A percentile compares a stretch with the other conserved stretches of the same genome.
Conservation (phyloP, 2,888 invertebrate genomes). For the Zeuzera pyrina region DNA sequence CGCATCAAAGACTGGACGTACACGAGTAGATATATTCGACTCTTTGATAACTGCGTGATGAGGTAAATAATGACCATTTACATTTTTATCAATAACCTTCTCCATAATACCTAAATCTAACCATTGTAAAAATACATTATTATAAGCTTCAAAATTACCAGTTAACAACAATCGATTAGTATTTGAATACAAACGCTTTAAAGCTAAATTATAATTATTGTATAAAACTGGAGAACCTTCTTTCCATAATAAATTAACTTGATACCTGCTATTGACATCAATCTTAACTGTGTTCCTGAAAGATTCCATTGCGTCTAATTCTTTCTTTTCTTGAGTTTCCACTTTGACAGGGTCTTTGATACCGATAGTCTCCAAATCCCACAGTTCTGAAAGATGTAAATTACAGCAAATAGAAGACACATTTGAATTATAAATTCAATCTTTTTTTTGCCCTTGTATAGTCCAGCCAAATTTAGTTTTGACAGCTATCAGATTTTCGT, state of each 20-base stretch:
- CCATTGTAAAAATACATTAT: constrained; percentile 1
- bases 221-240: background rate
- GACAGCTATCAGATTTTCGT: no score
- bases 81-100: background rate
- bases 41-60: constrained; percentile 8
- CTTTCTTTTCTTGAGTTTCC: background rate
- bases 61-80: constrained; percentile 9
- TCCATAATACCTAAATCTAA: constrained; percentile 1
- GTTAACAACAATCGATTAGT: background rate
- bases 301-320: no score
- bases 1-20: constrained; percentile 12
- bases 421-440: no score
- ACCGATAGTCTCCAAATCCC: background rate
- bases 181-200: background rate
- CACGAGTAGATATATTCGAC: constrained; percentile 5
- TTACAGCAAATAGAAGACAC: no score
- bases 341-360: background rate
- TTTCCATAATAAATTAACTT: constrained; percentile 1
- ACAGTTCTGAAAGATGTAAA: no score
- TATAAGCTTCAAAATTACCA: background rate
- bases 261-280: background rate
- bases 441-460: no score
- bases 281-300: background rate
- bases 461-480: no score
- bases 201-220: background rate